Evolutionary conservation across 2,113 vertebrate genomes (phyloP).

Genomic region (Fulica atra): DNA sequence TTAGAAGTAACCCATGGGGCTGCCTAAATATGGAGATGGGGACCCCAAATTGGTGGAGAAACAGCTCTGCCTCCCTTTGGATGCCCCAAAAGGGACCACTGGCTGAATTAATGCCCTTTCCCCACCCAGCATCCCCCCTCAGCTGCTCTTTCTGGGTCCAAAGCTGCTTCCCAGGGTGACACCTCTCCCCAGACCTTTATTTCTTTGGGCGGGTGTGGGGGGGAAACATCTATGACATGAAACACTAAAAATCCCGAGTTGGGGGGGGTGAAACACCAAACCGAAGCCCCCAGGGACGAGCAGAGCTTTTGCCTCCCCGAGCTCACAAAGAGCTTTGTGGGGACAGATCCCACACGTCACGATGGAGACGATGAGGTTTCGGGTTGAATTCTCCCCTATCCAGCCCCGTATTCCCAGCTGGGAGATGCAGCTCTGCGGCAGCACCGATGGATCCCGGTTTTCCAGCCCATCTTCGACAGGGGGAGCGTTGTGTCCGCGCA

Average conservation of each 20-base stretch:
- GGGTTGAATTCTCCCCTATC: neutral
- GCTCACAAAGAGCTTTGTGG: neutral
- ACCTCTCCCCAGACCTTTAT: neutral
- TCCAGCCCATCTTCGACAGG: neutral
- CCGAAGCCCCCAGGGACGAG: fast-evolving
- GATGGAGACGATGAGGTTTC: fast-evolving
- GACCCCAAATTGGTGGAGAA: fast-evolving
- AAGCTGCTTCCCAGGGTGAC: fast-evolving
- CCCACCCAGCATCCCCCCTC: neutral
- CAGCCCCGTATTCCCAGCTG: neutral
- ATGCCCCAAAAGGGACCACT: neutral
- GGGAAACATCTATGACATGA: fast-evolving
- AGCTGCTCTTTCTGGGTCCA: fast-evolving
- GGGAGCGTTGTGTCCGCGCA: neutral
- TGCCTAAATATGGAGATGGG: fast-evolving
- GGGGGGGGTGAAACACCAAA: neutral
- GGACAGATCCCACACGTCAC: fast-evolving
- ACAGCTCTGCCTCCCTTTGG: too few species aligned
- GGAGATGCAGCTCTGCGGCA: neutral
- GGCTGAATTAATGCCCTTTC: neutral
- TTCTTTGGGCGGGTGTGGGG: neutral
- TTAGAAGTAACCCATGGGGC: neutral
- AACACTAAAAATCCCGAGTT: fast-evolving
- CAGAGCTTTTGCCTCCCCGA: fast-evolving
- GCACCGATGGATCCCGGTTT: neutral